Evolutionary conservation across 2,888 invertebrate genomes (phyloP).

Genomic region (Rhopalosiphum nymphaeae): DNA sequence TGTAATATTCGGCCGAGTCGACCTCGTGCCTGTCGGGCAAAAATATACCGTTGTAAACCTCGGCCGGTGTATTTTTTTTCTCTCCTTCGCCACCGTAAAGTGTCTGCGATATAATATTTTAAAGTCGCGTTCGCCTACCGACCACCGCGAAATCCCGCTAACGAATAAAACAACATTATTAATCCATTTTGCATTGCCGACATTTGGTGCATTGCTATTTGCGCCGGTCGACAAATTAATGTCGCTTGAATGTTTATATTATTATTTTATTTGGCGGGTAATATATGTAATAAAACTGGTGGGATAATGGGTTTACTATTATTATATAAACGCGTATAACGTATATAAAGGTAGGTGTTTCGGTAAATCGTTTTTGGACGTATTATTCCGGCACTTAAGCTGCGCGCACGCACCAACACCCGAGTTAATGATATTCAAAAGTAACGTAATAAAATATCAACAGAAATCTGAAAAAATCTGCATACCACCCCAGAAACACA

Average conservation of each 20-base stretch:
- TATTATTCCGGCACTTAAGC: not conserved
- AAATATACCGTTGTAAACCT: constrained; percentile 35
- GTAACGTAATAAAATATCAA: not conserved
- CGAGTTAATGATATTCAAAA: not conserved
- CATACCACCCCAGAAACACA: not conserved
- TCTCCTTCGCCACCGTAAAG: not conserved
- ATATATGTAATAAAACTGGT: not conserved
- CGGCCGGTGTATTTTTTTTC: not conserved
- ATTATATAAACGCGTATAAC: not conserved
- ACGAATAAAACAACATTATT: not conserved
- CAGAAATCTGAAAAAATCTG: constrained; percentile 7
- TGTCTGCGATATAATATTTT: not conserved
- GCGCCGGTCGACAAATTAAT: not conserved
- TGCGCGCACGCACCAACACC: not conserved
- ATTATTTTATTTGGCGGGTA: not conserved
- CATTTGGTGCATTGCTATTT: not conserved
- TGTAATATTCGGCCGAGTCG: not conserved
- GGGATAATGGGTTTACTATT: not conserved
- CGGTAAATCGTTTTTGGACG: not conserved
- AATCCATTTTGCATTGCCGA: not conserved
- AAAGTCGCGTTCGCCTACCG: not conserved
- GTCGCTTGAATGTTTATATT: not conserved
- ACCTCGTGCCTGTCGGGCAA: not conserved
- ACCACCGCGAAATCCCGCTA: not conserved
- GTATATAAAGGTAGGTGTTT: not conserved